phyloP scores from a whole-genome alignment of 1,140 invertebrate genomes.

The Drosophila rhopaloa region DNA sequence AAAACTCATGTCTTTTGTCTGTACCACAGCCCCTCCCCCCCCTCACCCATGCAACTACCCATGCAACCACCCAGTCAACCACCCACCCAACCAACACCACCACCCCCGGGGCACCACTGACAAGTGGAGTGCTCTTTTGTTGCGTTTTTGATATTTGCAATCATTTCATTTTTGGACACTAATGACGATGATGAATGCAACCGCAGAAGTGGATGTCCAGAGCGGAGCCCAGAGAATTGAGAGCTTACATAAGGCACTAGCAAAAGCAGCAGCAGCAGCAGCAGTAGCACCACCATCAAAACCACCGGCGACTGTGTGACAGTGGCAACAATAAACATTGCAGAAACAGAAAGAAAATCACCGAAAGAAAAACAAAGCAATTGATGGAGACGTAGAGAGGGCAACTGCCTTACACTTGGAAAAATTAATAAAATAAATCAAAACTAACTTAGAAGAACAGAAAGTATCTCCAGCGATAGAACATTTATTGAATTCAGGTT shows the following conservation, averaged over 20 bases:
- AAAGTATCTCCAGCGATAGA: accelerated
- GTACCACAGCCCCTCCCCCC: slow-evolving; percentile 5
- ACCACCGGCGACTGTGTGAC: slow-evolving; percentile 48
- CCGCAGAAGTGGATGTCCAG: slow-evolving; percentile 68
- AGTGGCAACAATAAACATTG: slow-evolving; percentile 72
- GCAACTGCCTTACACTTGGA: slow-evolving; percentile 14
- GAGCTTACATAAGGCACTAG: slow-evolving; percentile 55
- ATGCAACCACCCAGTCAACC: slow-evolving; percentile 2
- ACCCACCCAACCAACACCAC: slow-evolving; percentile 1
- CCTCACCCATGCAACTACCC: slow-evolving; percentile 1
- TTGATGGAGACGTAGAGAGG: slow-evolving; percentile 46
- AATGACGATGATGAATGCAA: slow-evolving; percentile 74
- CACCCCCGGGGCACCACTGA: slow-evolving; percentile 24
- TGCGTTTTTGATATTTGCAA: slow-evolving; percentile 70
- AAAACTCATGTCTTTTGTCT: slow-evolving; percentile 54
- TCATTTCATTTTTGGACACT: slow-evolving; percentile 75
- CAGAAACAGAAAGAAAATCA: slow-evolving; percentile 61
- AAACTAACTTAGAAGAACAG: neutral
- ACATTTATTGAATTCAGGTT: too few species aligned
- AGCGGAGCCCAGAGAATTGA: slow-evolving; percentile 61
- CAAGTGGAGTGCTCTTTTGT: slow-evolving; percentile 56
- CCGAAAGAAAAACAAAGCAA: slow-evolving; percentile 44
- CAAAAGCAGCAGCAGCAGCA: slow-evolving; percentile 8
- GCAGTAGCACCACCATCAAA: slow-evolving; percentile 6
- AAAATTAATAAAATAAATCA: neutral